A percentile compares a stretch with the other conserved stretches of the same genome.
Evolutionary conservation across 2,797 vertebrate species (phyloP).

Genomic region (Geotrypetes seraphini): DNA sequence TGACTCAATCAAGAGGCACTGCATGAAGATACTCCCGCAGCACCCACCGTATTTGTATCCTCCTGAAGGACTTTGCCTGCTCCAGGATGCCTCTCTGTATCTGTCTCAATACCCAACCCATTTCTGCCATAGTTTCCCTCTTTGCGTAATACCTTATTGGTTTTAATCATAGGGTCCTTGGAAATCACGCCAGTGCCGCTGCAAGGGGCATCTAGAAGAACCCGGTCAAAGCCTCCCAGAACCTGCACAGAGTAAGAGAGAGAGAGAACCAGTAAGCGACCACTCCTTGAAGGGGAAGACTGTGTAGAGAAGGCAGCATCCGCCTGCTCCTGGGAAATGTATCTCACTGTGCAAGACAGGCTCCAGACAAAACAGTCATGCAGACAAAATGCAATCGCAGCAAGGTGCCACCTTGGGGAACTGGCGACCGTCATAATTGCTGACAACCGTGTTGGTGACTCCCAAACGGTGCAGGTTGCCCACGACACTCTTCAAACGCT

Average conservation of each 20-base stretch:
- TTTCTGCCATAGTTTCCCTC: background rate
- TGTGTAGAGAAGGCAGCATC: too few species aligned
- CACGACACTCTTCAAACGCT: constrained; percentile 83
- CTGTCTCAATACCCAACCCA: too few species aligned
- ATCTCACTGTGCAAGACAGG: too few species aligned
- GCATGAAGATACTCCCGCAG: too few species aligned
- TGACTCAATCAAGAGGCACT: too few species aligned
- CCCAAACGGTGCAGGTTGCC: constrained; percentile 92
- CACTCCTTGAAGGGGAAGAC: too few species aligned
- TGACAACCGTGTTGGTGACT: constrained; percentile 80
- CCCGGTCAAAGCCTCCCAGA: constrained; percentile 87
- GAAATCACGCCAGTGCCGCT: constrained; percentile 91
- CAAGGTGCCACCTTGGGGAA: constrained; percentile 78
- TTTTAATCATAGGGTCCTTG: constrained; percentile 93
- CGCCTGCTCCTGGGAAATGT: too few species aligned
- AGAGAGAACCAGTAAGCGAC: too few species aligned
- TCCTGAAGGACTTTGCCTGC: too few species aligned
- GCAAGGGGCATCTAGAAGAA: constrained; percentile 92
- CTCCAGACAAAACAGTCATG: background rate
- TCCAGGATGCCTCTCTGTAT: too few species aligned
- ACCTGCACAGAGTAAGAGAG: constrained; percentile 66
- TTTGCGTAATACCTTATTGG: constrained; percentile 74
- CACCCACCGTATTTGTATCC: too few species aligned
- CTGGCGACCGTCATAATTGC: constrained; percentile 86
- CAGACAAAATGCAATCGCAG: too few species aligned